Base-by-base conservation (phyloP, 1,140 invertebrate species). In the Diabrotica undecimpunctata region DNA sequence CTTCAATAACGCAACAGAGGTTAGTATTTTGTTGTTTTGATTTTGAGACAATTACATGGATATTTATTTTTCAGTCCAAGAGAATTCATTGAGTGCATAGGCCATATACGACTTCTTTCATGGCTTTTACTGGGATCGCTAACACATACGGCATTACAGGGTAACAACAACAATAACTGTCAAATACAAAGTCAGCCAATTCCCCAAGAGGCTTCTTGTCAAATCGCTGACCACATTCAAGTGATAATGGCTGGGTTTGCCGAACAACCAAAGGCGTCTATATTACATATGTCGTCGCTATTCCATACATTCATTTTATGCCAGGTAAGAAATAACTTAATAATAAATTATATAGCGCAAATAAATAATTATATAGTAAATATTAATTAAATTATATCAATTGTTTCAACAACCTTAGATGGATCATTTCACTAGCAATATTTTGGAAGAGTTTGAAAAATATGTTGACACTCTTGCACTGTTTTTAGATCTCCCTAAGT, bases 191-290 rank as follows among this genome's bases (percentile, higher is more conserved):
- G 90, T 70, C 90, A 93, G 73, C 96, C 97, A 9, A 90, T 99
- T 66, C 96, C 97, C 12, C 90, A 98, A 74, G 96, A 98, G 80
- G 93, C 94, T 46, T 95, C 93, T 36, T 94, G 93, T 74, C 92
- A 97, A 77, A 93, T 99, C 73, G 95, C 96, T 37, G 97, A 99
- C 83, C 95, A 98, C 77, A 90, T 99, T 64, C 94, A 99, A 84
- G 91, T 94, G 35, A 91, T 94, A 70, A 88, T 99, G 80, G 90
- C 94, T 12, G 96, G 95, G 9, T 99, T 99, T 85, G 94, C 95
- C 46, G 97, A 99, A 79, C 95, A 97, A 76, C 91, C 91, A 6
- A 97, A 96, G 81, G 85, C 90, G 5, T 92, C 90, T 5, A 87
- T 95, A 0, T 83, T 93, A 38, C 95, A 98, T 76, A 97, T 98